These are phyloP conservation scores for Caradrina clavipalpis DNA, from an alignment of 2,888 invertebrate species.

Conservation along the genomic window DNA sequence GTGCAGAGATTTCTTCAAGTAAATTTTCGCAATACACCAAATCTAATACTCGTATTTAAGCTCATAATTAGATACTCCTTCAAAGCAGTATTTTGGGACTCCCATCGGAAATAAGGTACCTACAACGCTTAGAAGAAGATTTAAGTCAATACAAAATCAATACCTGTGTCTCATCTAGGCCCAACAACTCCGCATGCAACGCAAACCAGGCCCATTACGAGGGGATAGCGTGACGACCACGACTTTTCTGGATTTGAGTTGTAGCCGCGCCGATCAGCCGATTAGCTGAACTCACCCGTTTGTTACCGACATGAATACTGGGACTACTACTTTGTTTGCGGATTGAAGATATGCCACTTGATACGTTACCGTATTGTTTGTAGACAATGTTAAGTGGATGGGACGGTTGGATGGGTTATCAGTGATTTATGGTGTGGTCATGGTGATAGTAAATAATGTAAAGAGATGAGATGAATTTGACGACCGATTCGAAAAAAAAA, in stretches of 20 bases:
- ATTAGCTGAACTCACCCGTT: conserved; percentile 55
- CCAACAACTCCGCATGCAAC: conserved; percentile 11
- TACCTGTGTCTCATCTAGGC: conserved; percentile 42
- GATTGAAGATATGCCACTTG: conserved; percentile 56
- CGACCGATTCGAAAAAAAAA: too few relatives aligned
- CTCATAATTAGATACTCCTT: too few relatives aligned
- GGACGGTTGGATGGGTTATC: conserved; percentile 12
- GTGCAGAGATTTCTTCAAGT: too few relatives aligned
- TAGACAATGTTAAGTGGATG: conserved; percentile 35
- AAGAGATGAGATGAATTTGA: too few relatives aligned
- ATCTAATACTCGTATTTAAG: too few relatives aligned
- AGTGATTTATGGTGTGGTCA: conserved; percentile 15
- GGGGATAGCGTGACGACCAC: conserved; percentile 66
- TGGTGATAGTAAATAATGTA: too few relatives aligned
- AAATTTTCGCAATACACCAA: too few relatives aligned
- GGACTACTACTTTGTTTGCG: conserved; percentile 53
- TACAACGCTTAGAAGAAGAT: background rate
- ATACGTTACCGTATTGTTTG: conserved; percentile 55
- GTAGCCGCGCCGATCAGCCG: conserved; percentile 54
- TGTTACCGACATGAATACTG: conserved; percentile 59
- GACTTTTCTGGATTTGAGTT: conserved; percentile 65
- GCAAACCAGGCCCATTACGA: conserved; percentile 62
- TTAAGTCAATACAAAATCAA: conserved; percentile 4
- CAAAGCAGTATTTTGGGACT: background rate
- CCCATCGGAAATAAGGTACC: background rate